A percentile compares a stretch with the other conserved stretches of the same genome.
Evolutionary conservation across 2,797 vertebrate genomes (phyloP).

Genomic region (Brachyalestes nurse): DNA sequence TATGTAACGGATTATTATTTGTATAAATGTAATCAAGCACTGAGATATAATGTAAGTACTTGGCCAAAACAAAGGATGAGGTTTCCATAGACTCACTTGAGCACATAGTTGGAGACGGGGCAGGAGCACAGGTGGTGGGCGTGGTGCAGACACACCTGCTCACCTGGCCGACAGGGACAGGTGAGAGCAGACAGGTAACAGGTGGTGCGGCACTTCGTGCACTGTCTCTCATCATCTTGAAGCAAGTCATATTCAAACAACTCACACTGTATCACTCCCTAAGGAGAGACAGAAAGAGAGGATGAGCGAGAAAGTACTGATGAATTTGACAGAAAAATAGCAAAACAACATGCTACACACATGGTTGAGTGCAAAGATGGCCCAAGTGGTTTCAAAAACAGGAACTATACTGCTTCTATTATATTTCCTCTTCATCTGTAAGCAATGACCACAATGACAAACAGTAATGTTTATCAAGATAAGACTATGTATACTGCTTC

Average conservation of each 20-base stretch:
- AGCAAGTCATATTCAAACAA: conserved; percentile 88
- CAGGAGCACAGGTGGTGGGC: conserved; percentile 87
- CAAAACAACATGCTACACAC: not conserved
- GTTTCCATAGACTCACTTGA: conserved; percentile 88
- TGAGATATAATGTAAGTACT: not conserved
- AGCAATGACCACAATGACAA: not conserved
- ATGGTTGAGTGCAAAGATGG: not conserved
- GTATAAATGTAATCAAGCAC: not conserved
- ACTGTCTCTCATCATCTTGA: conserved; percentile 94
- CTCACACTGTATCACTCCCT: conserved; percentile 87
- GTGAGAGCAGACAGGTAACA: conserved; percentile 96
- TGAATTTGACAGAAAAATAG: not conserved
- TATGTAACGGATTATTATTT: not conserved
- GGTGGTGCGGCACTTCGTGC: conserved; percentile 92
- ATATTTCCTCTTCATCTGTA: not conserved
- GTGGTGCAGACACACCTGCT: conserved; percentile 92
- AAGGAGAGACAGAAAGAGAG: conserved; percentile 45
- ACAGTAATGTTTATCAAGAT: not conserved
- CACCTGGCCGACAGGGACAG: conserved; percentile 86
- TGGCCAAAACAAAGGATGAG: not conserved
- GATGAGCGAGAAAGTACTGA: not conserved
- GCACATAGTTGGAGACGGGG: conserved; percentile 80
- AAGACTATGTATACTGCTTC: not conserved
- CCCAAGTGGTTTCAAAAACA: not conserved
- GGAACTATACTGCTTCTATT: not conserved